phyloP scores from a whole-genome alignment of 2,888 invertebrate species.

The Chaetogeoica ovagalla region DNA sequence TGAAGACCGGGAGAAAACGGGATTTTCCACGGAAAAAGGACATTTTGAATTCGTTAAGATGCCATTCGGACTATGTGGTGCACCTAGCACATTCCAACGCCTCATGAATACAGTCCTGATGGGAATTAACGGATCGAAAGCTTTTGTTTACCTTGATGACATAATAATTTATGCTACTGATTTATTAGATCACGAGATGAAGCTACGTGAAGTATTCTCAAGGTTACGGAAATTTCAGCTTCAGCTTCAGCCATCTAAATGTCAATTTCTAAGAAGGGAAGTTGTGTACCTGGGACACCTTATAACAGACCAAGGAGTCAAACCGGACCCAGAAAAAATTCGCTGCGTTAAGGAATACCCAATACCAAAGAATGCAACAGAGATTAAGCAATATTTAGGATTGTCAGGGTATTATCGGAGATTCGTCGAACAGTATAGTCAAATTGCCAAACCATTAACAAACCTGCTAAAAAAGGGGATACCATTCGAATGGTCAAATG shows the following conservation, averaged over 20 bases:
- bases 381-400: constrained; percentile 55
- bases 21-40: background rate
- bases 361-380: background rate
- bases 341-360: background rate
- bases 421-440: constrained; percentile 56
- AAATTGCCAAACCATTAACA: constrained; percentile 56
- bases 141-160: background rate
- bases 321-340: constrained; percentile 28
- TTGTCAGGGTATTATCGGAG: constrained; percentile 56
- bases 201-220: background rate
- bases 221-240: background rate
- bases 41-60: constrained; percentile 3
- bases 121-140: background rate
- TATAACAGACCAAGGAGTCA: background rate
- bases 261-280: background rate
- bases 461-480: constrained; percentile 55
- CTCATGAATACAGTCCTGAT: background rate
- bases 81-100: constrained; percentile 5
- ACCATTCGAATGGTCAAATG: constrained; percentile 54
- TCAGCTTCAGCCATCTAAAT: background rate
- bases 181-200: background rate
- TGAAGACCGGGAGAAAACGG: background rate
- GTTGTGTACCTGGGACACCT: background rate
- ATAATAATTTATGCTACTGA: background rate
- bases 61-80: constrained; percentile 7